These are phyloP conservation scores for Tamandua tetradactyla DNA, from an alignment of 2,797 vertebrate species.

Conservation along the genomic window DNA sequence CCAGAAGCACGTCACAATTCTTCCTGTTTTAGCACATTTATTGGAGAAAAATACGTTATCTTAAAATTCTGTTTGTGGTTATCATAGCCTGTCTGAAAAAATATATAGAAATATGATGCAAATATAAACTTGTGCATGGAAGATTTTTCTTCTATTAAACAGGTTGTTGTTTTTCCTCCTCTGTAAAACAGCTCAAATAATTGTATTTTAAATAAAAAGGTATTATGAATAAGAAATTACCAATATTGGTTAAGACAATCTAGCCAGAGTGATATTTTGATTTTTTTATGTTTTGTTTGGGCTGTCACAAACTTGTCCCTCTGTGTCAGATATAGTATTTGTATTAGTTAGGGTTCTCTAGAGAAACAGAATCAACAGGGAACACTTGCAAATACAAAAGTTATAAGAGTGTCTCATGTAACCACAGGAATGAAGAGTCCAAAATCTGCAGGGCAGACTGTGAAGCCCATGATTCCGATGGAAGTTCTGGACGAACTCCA, in stretches of 20 bases:
- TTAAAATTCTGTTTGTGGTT: not conserved
- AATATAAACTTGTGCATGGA: not conserved
- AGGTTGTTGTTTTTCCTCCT: not conserved
- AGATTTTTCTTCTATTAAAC: not conserved
- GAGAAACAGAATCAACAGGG: too few species aligned
- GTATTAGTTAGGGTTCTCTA: too few species aligned
- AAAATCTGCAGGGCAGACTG: too few species aligned
- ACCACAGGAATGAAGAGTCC: too few species aligned
- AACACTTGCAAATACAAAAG: too few species aligned
- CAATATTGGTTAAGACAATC: not conserved
- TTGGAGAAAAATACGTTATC: not conserved
- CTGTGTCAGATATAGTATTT: not conserved
- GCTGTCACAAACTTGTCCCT: not conserved
- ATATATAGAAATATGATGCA: not conserved
- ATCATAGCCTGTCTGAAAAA: not conserved
- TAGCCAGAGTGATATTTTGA: not conserved
- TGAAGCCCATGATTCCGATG: too few species aligned
- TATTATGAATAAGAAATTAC: not conserved
- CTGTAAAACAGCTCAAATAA: not conserved
- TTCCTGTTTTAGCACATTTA: not conserved
- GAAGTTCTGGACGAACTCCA: too few species aligned
- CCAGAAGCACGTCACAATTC: not conserved
- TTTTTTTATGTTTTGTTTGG: not conserved
- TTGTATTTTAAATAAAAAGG: not conserved
- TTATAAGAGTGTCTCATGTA: too few species aligned